Conservation (phyloP, 2,113 vertebrate genomes). For the Paramormyrops kingsleyae region DNA sequence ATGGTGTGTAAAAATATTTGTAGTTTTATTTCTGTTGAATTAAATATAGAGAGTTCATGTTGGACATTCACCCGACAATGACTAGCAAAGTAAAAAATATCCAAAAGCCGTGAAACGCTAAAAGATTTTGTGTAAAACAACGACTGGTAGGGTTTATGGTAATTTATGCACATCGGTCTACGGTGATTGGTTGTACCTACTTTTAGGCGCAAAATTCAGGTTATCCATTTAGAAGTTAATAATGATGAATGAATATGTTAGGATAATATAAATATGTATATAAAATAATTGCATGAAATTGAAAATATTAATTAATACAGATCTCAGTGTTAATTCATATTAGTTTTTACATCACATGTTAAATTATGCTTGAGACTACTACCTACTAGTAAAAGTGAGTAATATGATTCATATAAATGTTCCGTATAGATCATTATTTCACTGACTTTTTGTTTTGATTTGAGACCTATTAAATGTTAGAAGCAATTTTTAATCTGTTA, state of each 20-base stretch:
- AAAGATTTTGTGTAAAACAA: neutral
- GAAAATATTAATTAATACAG: neutral
- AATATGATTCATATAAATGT: neutral
- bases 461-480: neutral
- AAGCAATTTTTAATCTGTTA: neutral
- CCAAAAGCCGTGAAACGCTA: neutral
- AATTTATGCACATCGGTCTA: constrained; percentile 1
- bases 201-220: neutral
- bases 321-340: neutral
- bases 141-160: neutral
- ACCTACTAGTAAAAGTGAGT: neutral
- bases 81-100: neutral
- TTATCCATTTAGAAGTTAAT: neutral
- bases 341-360: neutral
- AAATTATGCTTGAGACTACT: neutral
- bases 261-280: neutral
- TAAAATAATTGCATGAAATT: neutral
- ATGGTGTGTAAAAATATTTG: neutral
- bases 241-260: neutral
- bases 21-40: neutral
- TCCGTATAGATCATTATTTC: neutral
- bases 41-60: neutral
- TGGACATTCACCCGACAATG: neutral
- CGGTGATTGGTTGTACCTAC: neutral
- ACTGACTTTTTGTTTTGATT: neutral